Percentiles rank a stretch among this genome's conserved stretches.
Conservation (phyloP, 2,113 vertebrate species). For the Gallinago undulata region DNA sequence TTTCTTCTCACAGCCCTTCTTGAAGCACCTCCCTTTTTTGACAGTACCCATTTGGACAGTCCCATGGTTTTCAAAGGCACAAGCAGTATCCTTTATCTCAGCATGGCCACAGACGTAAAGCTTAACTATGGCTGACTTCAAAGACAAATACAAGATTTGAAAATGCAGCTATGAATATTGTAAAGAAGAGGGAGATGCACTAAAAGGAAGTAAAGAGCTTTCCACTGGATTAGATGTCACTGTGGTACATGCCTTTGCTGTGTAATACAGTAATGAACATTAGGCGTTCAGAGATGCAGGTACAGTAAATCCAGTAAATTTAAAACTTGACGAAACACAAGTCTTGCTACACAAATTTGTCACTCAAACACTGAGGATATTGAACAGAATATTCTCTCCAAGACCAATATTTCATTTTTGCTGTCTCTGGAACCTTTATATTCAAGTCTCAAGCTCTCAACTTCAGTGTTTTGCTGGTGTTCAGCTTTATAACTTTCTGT, state of each 20-base stretch:
- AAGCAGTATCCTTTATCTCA: not conserved
- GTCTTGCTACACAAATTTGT: not conserved
- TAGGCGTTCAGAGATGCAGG: not conserved
- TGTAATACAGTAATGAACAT: not conserved
- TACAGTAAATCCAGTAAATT: not conserved
- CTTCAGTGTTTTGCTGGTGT: not conserved
- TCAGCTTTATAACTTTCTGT: not conserved
- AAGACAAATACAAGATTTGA: not conserved
- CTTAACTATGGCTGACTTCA: accelerated
- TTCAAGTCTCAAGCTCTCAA: not conserved
- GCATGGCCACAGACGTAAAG: not conserved
- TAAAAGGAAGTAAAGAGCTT: not conserved
- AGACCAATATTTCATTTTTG: not conserved
- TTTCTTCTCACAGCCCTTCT: not conserved
- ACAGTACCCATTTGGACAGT: not conserved
- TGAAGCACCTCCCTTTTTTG: not conserved
- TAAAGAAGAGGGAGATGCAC: not conserved
- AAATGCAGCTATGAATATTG: not conserved
- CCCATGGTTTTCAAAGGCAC: not conserved
- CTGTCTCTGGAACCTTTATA: not conserved
- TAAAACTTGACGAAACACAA: not conserved
- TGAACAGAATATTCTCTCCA: not conserved
- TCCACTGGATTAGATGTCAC: not conserved
- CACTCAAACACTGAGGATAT: accelerated
- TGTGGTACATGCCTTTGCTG: not conserved